Evolutionary conservation across 1,140 invertebrate species (phyloP).

Genomic region (Drosophila leontia): DNA sequence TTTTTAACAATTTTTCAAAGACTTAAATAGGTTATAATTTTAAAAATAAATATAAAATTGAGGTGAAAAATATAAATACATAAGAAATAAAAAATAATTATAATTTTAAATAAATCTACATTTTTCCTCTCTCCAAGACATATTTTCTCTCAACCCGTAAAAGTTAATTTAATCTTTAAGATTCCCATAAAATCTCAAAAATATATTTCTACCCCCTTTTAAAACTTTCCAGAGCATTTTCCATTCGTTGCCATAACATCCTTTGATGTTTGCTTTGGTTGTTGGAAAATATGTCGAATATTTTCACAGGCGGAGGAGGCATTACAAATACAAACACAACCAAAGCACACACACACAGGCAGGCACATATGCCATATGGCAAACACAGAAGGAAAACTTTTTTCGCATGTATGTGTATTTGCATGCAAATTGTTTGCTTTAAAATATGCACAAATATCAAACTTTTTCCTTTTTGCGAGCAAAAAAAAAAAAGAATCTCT

Average conservation of each 20-base stretch:
- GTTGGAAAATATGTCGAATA: conserved; percentile 80
- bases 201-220: background rate
- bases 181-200: background rate
- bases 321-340: conserved; percentile 61
- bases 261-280: conserved; percentile 63
- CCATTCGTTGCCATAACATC: conserved; percentile 42
- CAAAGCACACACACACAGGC: conserved; percentile 19
- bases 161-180: background rate
- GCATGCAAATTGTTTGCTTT: conserved; percentile 81
- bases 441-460: conserved; percentile 77
- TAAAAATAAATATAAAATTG: no score
- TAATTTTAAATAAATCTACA: no score
- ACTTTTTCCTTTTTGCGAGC: conserved; percentile 27
- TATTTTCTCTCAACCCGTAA: no score
- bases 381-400: conserved; percentile 56
- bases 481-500: conserved; percentile 11
- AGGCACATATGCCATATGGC: conserved; percentile 52
- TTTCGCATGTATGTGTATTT: conserved; percentile 64
- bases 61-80: no score
- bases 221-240: conserved; percentile 29
- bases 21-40: no score
- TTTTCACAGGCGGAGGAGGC: conserved; percentile 72
- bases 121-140: no score
- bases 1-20: no score
- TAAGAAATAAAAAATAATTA: no score